Percentiles rank a stretch among this genome's conserved stretches.
phyloP scores from a whole-genome alignment of 1,140 invertebrate genomes.

The Hyles euphorbiae region DNA sequence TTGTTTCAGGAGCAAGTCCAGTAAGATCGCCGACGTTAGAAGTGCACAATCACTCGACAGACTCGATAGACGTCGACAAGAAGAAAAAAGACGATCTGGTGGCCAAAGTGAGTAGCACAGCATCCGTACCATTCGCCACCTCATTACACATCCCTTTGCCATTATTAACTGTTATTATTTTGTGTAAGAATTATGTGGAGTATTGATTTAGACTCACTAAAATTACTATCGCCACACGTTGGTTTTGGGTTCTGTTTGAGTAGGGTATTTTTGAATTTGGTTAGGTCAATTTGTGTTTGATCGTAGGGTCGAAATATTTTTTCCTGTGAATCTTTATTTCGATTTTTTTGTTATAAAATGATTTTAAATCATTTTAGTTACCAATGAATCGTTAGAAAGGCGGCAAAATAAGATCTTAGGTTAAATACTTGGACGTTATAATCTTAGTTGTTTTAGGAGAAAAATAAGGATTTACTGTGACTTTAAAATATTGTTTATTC shows the following conservation, averaged over 20 bases:
- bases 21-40: constrained; percentile 76
- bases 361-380: too few species aligned
- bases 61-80: constrained; percentile 83
- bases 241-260: constrained; percentile 43
- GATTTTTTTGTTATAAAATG: too few species aligned
- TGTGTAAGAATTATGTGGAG: constrained; percentile 47
- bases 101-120: constrained; percentile 51
- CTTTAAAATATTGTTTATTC: too few species aligned
- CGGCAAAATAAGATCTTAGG: too few species aligned
- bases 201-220: constrained; percentile 41
- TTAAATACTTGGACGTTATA: too few species aligned
- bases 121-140: not conserved
- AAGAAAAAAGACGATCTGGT: constrained; percentile 81
- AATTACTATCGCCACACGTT: constrained; percentile 27
- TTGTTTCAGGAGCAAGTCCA: constrained; percentile 66
- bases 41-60: constrained; percentile 84
- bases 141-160: constrained; percentile 18
- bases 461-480: too few species aligned
- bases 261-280: too few species aligned
- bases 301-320: not conserved
- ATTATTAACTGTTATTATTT: constrained; percentile 38
- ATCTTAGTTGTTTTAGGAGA: too few species aligned
- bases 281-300: not conserved
- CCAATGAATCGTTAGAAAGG: too few species aligned
- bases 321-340: too few species aligned